A percentile compares a stretch with the other conserved stretches of the same genome.
phyloP scores from a whole-genome alignment of 2,888 invertebrate species.

The Ferdinandea cuprea region DNA sequence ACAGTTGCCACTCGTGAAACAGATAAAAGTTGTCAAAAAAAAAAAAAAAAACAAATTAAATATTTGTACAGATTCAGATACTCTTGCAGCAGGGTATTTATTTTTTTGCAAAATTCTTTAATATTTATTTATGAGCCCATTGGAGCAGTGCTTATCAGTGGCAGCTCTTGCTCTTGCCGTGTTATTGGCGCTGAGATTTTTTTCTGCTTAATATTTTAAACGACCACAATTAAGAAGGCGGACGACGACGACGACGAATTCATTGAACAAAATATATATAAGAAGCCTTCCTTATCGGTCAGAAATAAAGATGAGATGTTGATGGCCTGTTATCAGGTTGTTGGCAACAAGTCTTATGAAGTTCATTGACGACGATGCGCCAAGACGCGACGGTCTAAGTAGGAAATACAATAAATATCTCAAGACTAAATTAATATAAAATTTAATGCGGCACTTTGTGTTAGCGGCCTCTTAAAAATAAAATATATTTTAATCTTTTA shows the following conservation, averaged over 20 bases:
- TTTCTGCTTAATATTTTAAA: constrained; percentile 23
- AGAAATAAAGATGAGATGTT: constrained; percentile 27
- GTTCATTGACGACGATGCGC: too few relatives aligned
- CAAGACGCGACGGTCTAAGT: constrained; percentile 14
- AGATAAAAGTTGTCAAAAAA: constrained; percentile 34
- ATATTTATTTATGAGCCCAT: background rate
- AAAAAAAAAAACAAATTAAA: background rate
- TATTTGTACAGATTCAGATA: background rate
- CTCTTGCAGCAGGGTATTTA: background rate
- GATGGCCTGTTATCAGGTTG: constrained; percentile 46
- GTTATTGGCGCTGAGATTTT: constrained; percentile 15
- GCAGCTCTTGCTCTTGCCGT: constrained; percentile 18
- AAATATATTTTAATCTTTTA: constrained; percentile 1
- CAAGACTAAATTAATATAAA: background rate
- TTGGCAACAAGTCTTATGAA: background rate
- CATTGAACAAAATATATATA: constrained; percentile 12
- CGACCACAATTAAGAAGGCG: too few relatives aligned
- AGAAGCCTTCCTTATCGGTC: constrained; percentile 42
- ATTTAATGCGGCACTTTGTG: background rate
- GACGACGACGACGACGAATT: constrained; percentile 18
- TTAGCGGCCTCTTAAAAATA: background rate
- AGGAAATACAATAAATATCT: background rate
- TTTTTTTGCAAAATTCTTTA: constrained; percentile 1
- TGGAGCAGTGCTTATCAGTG: constrained; percentile 25
- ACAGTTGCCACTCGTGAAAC: constrained; percentile 39